These are phyloP conservation scores for Orius laevigatus DNA, from an alignment of 1,140 invertebrate genomes.

Conservation along the genomic window DNA sequence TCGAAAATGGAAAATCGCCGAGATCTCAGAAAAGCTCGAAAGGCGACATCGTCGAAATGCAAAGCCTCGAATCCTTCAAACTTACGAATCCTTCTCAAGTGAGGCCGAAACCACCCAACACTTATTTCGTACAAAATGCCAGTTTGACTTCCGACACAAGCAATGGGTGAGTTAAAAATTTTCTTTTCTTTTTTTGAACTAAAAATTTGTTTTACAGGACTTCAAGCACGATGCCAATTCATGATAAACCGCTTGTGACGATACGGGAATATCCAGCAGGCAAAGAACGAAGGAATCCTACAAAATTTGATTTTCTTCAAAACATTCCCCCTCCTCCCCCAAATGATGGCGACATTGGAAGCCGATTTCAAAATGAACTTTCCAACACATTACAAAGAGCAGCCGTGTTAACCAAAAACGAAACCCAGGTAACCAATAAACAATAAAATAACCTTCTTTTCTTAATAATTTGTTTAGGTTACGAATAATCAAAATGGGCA, in stretches of 20 bases:
- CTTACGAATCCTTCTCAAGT: slow-evolving; percentile 37
- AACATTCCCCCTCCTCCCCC: slow-evolving; percentile 21
- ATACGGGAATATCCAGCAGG: slow-evolving; percentile 47
- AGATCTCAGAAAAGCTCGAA: slow-evolving; percentile 11
- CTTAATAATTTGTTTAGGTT: background rate
- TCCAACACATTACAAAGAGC: slow-evolving; percentile 52
- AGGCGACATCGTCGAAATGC: slow-evolving; percentile 42
- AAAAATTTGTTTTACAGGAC: slow-evolving; percentile 25
- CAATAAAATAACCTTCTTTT: background rate
- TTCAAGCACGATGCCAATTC: slow-evolving; percentile 16
- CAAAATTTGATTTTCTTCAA: slow-evolving; percentile 47
- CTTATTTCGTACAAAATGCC: slow-evolving; percentile 40
- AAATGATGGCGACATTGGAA: slow-evolving; percentile 28
- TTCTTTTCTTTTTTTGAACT: slow-evolving; percentile 7
- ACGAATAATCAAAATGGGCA: background rate
- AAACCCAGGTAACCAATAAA: slow-evolving; percentile 1
- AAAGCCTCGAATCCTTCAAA: slow-evolving; percentile 52
- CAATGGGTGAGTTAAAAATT: slow-evolving; percentile 20
- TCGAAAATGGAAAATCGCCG: slow-evolving; percentile 18
- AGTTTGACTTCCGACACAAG: slow-evolving; percentile 15
- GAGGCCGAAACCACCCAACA: slow-evolving; percentile 43
- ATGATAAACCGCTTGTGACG: slow-evolving; percentile 31
- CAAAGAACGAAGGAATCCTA: slow-evolving; percentile 39
- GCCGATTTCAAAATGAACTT: slow-evolving; percentile 50
- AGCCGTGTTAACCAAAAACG: slow-evolving; percentile 30